phyloP scores from a whole-genome alignment of 2,888 invertebrate species.

The Xestoiulus laeticollis region DNA sequence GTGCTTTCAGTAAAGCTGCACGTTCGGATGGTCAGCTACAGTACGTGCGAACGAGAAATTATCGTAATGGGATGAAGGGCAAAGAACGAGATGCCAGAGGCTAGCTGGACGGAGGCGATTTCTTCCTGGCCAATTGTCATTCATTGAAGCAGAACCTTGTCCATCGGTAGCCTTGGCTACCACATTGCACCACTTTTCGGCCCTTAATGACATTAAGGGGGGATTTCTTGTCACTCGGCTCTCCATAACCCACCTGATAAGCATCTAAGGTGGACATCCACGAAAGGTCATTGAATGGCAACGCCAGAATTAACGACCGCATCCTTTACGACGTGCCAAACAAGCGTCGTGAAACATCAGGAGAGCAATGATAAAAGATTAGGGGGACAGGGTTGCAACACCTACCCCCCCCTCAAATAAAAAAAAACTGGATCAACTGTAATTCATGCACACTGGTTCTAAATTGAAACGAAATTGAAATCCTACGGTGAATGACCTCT shows the following conservation, averaged over 20 bases:
- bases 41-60: background rate
- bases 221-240: constrained; percentile 1
- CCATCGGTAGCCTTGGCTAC: constrained; percentile 39
- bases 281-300: constrained; percentile 1
- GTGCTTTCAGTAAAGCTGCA: background rate
- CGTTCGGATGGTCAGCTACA: background rate
- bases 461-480: constrained; percentile 43
- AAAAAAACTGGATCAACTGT: background rate
- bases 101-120: constrained; percentile 28
- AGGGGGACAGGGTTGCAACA: background rate
- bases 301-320: constrained; percentile 22
- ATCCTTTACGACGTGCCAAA: constrained; percentile 43
- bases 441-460: constrained; percentile 17
- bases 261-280: background rate
- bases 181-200: background rate
- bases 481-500: constrained; percentile 27
- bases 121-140: constrained; percentile 12
- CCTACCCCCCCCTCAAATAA: background rate
- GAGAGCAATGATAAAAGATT: background rate
- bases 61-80: background rate
- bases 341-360: constrained; percentile 5
- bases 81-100: background rate
- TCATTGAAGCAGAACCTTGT: constrained; percentile 4
- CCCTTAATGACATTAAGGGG: constrained; percentile 17
- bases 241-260: constrained; percentile 17